Base-by-base conservation (phyloP, 2,113 vertebrate species). In the Anarhynchus alexandrinus region DNA sequence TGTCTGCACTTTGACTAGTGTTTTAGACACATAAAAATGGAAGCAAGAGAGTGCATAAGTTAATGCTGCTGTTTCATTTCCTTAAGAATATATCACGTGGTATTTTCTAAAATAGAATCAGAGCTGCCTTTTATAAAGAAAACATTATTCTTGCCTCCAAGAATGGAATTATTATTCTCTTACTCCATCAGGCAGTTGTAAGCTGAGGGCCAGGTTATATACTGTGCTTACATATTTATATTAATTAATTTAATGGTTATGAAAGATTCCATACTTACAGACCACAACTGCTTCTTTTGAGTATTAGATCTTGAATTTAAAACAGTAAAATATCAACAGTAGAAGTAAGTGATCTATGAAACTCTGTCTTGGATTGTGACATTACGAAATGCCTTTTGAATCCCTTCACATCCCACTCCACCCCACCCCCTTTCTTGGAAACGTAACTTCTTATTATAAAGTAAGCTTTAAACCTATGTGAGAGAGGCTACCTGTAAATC, bases 371-470 rank as follows among this genome's bases (percentile, higher is more conserved):
- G 47, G 84, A 92, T 83, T 55, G 42, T 52, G 64, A 70, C 71
- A 86, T 95, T 97, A 93, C 78, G 66, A 73, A 96, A 87, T 93
- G 87, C 36, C 42, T 94, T 94, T 71, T 82, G 57, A 88, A 70
- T 90, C 43, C 32, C 40, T 82, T 88, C 5, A 51, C 32, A 43
- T 82, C 19, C 45, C 65, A 27, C 11, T 52, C 29, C 6, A 23
- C 3, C 61, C 19, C 9, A 27, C 3, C 16, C 9, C 13, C 38
- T 36, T 88, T 94, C 69, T 95, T 85, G 73, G 76, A 97, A 97
- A 87, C 69, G 43, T 91, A 91, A 93, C 38, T 94, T 97, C 62
- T 77, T 90, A 51, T 55, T 93, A 94, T 95, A 96, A 96, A 80
- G 26, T 80, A 91, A 93, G 82, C 62, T 58, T 89, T 32, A 90